Conservation (phyloP, 2,113 vertebrate genomes). For the Dascyllus trimaculatus region DNA sequence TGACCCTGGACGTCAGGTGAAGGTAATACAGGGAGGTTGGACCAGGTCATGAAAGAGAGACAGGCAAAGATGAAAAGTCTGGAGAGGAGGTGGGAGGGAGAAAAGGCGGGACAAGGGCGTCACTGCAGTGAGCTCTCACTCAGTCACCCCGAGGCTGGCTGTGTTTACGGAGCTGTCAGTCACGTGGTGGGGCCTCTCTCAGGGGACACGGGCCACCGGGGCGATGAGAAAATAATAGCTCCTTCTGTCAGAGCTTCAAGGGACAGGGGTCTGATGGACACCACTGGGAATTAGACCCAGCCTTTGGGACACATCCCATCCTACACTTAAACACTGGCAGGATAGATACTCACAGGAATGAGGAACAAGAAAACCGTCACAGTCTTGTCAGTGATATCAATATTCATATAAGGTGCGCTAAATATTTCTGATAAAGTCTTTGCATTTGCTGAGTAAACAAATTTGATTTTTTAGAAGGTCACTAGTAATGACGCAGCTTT, state of each 20-base stretch:
- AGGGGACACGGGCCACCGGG: slow-evolving; percentile 75
- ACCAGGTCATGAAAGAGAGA: slow-evolving; percentile 64
- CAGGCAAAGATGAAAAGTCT: slow-evolving; percentile 53
- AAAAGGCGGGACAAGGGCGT: slow-evolving; percentile 57
- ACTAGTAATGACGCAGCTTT: background rate
- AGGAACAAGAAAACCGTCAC: slow-evolving; percentile 21
- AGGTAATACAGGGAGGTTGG: slow-evolving; percentile 69
- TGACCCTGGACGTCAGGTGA: slow-evolving; percentile 71
- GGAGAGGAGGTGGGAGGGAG: slow-evolving; percentile 7
- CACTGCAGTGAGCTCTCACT: slow-evolving; percentile 61
- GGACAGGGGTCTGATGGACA: slow-evolving; percentile 87
- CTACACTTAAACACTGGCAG: slow-evolving; percentile 65
- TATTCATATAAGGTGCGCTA: slow-evolving; percentile 8
- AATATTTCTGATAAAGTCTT: background rate
- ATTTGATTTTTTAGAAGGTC: background rate
- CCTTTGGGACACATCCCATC: slow-evolving; percentile 75
- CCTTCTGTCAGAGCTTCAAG: slow-evolving; percentile 84
- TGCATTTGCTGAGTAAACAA: background rate
- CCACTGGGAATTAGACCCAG: slow-evolving; percentile 79
- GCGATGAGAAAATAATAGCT: slow-evolving; percentile 85
- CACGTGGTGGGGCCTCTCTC: slow-evolving; percentile 66
- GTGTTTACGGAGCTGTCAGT: slow-evolving; percentile 85
- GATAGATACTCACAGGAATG: slow-evolving; percentile 42
- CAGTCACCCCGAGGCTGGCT: slow-evolving; percentile 59
- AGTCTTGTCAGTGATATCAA: slow-evolving; percentile 3